Base-by-base conservation (phyloP, 2,797 vertebrate species). In the Meriones psammophilus region DNA sequence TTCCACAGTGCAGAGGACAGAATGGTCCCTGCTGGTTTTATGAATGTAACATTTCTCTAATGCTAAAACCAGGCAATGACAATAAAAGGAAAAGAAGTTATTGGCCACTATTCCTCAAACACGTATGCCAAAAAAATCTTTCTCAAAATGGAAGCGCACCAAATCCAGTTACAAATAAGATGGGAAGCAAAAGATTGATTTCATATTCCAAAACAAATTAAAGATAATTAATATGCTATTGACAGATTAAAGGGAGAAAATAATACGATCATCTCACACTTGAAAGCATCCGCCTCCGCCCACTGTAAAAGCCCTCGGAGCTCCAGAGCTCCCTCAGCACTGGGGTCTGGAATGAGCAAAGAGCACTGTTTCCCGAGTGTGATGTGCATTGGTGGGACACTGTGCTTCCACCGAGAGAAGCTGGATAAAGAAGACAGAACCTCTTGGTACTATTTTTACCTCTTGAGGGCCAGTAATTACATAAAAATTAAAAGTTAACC, bases 151-250 rank as follows among this genome's bases (percentile, higher is more conserved):
- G 0, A 33, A 94, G 30, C 66, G 88, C 83, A 56, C 77, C 14
- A 86, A 77, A 89, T 20, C 54, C 76, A 78, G 33, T 5, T 69
- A 78, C 42, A 26, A 68, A n/a, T 58, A 92, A 85, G 85, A 85
- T 6, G 83, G 83, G n/a, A 83, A 66, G 22, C 86, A 81, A 92
- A 94, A 86, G 13, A 6, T 66, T 68, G 69, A 58, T 83, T 95
- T 85, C 64, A 93, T 10, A 64, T 62, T 58, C 76, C 18, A 91
- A 80, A 95, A 85, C 68, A 26, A 76, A 80, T 68, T 79, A 88
- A 50, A 93, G 28, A 83, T n/a, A 80, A 79, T 36, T 79, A 9
- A 30, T 17, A n/a, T 7, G 28, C 50, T 24, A 56, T 54, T 36
- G 66, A 92, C 39, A 81, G 28, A 76, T 22, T 33, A 64, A 76